A percentile compares a stretch with the other conserved stretches of the same genome.
phyloP scores from a whole-genome alignment of 2,113 vertebrate species.

The Centrocercus urophasianus region DNA sequence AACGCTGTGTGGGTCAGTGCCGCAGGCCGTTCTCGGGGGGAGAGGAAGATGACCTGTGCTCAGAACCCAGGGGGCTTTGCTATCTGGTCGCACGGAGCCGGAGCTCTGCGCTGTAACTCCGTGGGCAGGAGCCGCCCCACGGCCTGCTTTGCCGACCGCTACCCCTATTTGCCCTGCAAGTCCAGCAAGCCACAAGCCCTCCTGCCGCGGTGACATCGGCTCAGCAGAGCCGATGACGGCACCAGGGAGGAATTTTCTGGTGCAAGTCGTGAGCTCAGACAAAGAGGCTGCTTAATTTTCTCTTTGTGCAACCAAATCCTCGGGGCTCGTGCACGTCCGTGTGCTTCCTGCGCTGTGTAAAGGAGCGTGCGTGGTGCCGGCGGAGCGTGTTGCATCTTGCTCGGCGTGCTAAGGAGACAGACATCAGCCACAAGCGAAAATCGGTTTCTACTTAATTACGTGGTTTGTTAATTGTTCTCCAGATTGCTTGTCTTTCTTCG shows the following conservation, averaged over 20 bases:
- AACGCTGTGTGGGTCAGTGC: neutral
- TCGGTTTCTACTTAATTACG: constrained; percentile 39
- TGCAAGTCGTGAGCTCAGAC: neutral
- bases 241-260: constrained; percentile 36
- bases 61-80: neutral
- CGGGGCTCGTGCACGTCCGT: neutral
- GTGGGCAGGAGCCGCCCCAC: neutral
- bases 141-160: neutral
- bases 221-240: constrained; percentile 9
- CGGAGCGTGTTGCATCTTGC: constrained; percentile 47
- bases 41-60: neutral
- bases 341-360: neutral
- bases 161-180: neutral
- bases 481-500: neutral
- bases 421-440: neutral
- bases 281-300: constrained; percentile 4
- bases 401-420: neutral
- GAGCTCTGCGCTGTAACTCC: neutral
- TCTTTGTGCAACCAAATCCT: neutral
- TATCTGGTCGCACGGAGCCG: neutral
- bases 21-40: neutral
- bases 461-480: constrained; percentile 4
- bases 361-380: rapidly evolving
- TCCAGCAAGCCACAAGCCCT: neutral
- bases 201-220: neutral